These are phyloP conservation scores for Chrysaora quinquecirrha DNA, from an alignment of 30 jellyfish, hydroid and myxozoan species.

Conservation along the genomic window DNA sequence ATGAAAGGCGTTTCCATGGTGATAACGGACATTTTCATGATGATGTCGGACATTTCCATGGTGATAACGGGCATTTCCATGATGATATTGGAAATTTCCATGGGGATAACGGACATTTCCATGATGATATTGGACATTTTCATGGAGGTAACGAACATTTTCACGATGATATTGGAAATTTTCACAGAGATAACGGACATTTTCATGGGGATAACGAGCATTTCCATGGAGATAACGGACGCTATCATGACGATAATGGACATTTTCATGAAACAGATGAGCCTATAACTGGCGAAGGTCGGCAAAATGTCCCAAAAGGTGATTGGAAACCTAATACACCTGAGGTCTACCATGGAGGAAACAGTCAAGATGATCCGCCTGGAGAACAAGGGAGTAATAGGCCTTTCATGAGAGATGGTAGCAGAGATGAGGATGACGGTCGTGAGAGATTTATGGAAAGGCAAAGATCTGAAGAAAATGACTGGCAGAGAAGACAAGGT, in stretches of 20 bases:
- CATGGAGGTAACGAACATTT: slow-evolving; percentile 43
- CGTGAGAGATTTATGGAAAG: not conserved
- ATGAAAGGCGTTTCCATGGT: not conserved
- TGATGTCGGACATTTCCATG: slow-evolving; percentile 46
- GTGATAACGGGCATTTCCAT: slow-evolving; percentile 51
- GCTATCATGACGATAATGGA: not conserved
- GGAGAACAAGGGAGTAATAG: slow-evolving; percentile 22
- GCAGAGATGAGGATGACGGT: not conserved
- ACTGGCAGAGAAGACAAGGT: not conserved
- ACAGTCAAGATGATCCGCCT: slow-evolving; percentile 16
- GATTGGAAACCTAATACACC: slow-evolving; percentile 44
- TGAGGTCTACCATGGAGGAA: slow-evolving; percentile 2
- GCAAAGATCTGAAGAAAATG: not conserved
- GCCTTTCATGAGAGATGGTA: not conserved
- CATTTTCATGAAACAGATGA: too few species aligned
- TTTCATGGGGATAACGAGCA: not conserved
- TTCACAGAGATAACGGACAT: not conserved
- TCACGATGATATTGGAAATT: slow-evolving; percentile 40
- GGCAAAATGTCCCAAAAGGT: slow-evolving; percentile 60
- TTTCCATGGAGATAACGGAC: not conserved
- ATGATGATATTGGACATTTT: not conserved
- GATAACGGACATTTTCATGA: slow-evolving; percentile 2
- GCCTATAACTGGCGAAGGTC: slow-evolving; percentile 3
- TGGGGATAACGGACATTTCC: slow-evolving; percentile 63
- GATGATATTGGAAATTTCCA: slow-evolving; percentile 46